Conservation (phyloP, 2,888 invertebrate genomes). For the Priocnemis perturbator region DNA sequence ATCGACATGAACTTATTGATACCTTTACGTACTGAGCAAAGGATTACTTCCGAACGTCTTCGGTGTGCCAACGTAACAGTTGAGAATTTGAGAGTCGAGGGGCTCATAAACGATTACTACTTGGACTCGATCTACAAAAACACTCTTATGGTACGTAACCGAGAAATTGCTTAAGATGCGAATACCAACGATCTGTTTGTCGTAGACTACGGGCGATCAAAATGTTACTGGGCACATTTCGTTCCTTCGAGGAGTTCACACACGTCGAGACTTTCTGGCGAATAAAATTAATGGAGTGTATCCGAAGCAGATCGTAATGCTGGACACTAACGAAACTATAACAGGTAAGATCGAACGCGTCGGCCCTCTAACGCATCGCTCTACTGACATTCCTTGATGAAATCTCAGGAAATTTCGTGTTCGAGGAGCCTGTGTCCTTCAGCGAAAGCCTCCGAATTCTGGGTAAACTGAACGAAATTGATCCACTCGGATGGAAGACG, state of each 20-base stretch:
- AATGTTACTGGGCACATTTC: constrained; percentile 56
- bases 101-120: constrained; percentile 74
- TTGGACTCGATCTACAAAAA: constrained; percentile 75
- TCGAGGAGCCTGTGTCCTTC: constrained; percentile 50
- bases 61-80: constrained; percentile 69
- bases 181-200: constrained; percentile 6
- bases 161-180: background rate
- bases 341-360: constrained; percentile 44
- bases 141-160: constrained; percentile 76
- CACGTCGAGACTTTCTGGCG: constrained; percentile 54
- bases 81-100: constrained; percentile 51
- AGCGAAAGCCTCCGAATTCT: constrained; percentile 43
- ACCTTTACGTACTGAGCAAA: constrained; percentile 75
- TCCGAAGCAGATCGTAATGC: constrained; percentile 42
- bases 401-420: constrained; percentile 57
- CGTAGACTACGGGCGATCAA: constrained; percentile 56
- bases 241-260: constrained; percentile 50
- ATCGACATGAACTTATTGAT: constrained; percentile 75
- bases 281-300: constrained; percentile 54
- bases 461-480: constrained; percentile 53
- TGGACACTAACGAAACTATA: constrained; percentile 48
- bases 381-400: background rate
- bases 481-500: constrained; percentile 53
- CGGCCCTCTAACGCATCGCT: background rate
- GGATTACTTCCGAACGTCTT: constrained; percentile 68